phyloP scores from a whole-genome alignment of 2,113 vertebrate species.

The Haliaeetus leucogaster region DNA sequence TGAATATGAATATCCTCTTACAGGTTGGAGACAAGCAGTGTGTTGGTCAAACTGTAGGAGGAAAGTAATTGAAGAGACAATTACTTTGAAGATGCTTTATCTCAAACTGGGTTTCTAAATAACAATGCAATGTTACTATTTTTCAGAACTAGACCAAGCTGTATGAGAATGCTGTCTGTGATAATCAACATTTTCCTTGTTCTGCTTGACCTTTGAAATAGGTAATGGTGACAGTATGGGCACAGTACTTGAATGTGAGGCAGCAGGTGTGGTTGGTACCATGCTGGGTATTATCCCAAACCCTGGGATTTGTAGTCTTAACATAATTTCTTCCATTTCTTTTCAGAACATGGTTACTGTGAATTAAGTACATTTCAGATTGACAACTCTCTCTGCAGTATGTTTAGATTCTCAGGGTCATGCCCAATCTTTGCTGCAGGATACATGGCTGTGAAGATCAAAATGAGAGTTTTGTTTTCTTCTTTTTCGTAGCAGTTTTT shows the following conservation, averaged over 20 bases:
- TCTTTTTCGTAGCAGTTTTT: not conserved
- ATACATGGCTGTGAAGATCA: not conserved
- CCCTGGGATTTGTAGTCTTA: not conserved
- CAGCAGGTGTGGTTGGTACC: not conserved
- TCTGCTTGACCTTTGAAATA: not conserved
- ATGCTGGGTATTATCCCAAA: accelerated
- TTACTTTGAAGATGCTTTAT: slow-evolving; percentile 7
- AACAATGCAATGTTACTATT: not conserved
- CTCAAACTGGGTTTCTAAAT: not conserved
- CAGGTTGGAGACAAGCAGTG: not conserved
- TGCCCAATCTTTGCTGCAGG: not conserved
- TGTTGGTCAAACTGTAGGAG: slow-evolving; percentile 15
- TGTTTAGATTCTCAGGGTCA: not conserved
- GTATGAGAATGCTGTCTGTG: not conserved
- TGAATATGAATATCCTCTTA: not conserved
- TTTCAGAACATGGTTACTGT: not conserved
- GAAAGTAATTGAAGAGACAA: not conserved
- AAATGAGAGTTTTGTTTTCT: slow-evolving; percentile 1
- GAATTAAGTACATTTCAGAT: not conserved
- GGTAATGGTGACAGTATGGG: not conserved
- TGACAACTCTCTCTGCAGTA: not conserved
- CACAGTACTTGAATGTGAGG: not conserved
- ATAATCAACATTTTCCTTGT: not conserved
- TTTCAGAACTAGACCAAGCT: not conserved
- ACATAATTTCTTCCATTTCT: not conserved